Evolutionary conservation across 2,113 vertebrate species (phyloP).

Genomic region (Erythrolamprus reginae): DNA sequence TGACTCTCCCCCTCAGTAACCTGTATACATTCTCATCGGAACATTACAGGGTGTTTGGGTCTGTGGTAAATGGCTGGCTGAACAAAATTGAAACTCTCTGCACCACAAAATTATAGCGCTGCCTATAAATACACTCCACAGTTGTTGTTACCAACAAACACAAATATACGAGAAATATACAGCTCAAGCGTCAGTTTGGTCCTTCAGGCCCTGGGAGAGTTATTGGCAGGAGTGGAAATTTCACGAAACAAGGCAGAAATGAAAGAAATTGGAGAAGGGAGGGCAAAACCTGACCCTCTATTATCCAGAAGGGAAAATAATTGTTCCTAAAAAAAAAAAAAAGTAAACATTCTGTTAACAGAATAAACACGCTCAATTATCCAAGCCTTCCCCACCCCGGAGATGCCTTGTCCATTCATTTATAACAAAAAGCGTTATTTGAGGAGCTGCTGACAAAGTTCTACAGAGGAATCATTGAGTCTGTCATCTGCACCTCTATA

Average conservation of each 20-base stretch:
- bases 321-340: not conserved
- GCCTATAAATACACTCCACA: constrained; percentile 11
- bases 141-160: constrained; percentile 37
- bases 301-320: not conserved
- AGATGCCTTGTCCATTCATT: too few relatives aligned
- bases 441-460: too few relatives aligned
- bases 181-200: constrained; percentile 15
- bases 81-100: constrained; percentile 4
- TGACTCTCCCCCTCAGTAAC: not conserved
- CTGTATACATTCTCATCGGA: not conserved
- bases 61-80: accelerated
- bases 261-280: not conserved
- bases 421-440: too few relatives aligned
- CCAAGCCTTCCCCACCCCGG: not conserved
- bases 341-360: not conserved
- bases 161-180: not conserved
- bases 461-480: too few relatives aligned
- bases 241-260: not conserved
- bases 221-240: not conserved
- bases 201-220: constrained; percentile 36
- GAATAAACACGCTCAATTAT: not conserved
- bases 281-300: not conserved
- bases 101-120: constrained; percentile 20
- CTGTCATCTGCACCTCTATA: too few relatives aligned
- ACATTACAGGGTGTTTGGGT: not conserved